Conservation (phyloP, 2,113 vertebrate species). For the Cinclus mexicanus region DNA sequence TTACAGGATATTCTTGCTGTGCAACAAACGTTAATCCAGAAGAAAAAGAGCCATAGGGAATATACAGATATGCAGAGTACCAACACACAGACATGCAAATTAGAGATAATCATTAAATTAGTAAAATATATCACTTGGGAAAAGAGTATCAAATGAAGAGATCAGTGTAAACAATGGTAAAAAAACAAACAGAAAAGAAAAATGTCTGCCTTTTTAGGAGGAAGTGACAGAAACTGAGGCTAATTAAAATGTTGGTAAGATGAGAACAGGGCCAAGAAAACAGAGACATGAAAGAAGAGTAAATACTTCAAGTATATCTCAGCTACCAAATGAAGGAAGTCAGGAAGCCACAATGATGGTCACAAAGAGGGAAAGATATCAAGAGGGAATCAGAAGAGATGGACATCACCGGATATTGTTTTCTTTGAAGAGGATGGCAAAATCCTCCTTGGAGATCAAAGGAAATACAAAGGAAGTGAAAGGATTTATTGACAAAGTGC, state of each 20-base stretch:
- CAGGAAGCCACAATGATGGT: background rate
- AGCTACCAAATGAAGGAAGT: background rate
- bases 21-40: background rate
- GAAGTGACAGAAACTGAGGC: background rate
- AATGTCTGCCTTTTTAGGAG: background rate
- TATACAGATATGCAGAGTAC: background rate
- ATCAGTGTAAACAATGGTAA: background rate
- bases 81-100: background rate
- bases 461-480: background rate
- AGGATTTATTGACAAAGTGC: background rate
- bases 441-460: background rate
- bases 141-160: background rate
- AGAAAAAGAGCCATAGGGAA: background rate
- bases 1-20: background rate
- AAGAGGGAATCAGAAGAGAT: background rate
- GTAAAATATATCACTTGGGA: background rate
- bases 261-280: background rate
- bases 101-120: background rate
- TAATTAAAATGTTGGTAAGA: background rate
- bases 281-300: background rate
- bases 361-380: background rate
- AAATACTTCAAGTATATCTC: background rate
- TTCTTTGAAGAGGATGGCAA: constrained; percentile 19
- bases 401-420: background rate
- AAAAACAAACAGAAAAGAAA: background rate